Evolutionary conservation across 2,797 vertebrate species (phyloP).

Genomic region (Eupleurogrammus muticus): DNA sequence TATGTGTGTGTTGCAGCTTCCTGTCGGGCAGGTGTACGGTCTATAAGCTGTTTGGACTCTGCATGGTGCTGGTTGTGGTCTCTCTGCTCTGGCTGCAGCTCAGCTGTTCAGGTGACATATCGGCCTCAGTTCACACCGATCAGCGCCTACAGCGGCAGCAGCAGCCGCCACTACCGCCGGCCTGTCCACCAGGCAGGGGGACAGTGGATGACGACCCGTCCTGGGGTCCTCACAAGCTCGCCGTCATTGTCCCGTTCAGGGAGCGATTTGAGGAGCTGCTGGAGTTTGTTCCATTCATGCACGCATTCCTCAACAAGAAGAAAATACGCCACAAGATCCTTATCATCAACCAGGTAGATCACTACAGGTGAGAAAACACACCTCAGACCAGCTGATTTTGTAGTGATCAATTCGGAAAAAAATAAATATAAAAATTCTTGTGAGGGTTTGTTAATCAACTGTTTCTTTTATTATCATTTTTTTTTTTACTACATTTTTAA

Average conservation of each 20-base stretch:
- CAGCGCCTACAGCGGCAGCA: constrained; percentile 28
- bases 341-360: constrained; percentile 96
- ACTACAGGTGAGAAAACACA: constrained; percentile 87
- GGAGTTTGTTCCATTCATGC: constrained; percentile 95
- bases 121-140: constrained; percentile 41
- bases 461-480: too few species aligned
- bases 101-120: constrained; percentile 90
- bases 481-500: too few species aligned
- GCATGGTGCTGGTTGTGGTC: constrained; percentile 88
- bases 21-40: constrained; percentile 85
- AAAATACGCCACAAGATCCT: constrained; percentile 93
- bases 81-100: constrained; percentile 96
- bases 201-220: constrained; percentile 79
- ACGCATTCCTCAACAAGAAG: constrained; percentile 91
- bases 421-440: too few species aligned
- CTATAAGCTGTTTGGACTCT: constrained; percentile 91
- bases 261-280: constrained; percentile 97
- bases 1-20: constrained; percentile 70
- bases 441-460: too few species aligned
- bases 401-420: too few species aligned
- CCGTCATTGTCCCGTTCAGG: constrained; percentile 92
- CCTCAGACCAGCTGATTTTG: too few species aligned
- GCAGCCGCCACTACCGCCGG: constrained; percentile 53
- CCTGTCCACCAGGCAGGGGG: constrained; percentile 77
- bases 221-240: constrained; percentile 94